A percentile compares a stretch with the other conserved stretches of the same genome.
Evolutionary conservation across 2,113 vertebrate species (phyloP).

Genomic region (Tachysurus vachellii): DNA sequence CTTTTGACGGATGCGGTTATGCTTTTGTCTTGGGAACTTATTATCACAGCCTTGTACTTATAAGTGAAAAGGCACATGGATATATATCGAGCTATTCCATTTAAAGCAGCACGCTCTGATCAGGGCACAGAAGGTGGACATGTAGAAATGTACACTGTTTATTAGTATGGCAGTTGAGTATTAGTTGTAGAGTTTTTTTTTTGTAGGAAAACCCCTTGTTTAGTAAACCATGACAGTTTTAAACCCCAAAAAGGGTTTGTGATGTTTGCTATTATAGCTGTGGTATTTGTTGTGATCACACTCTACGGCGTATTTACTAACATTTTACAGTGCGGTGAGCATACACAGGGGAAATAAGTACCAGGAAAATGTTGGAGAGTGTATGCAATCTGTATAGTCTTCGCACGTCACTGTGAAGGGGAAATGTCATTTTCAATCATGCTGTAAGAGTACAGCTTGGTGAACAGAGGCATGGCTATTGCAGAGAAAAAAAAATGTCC

Average conservation of each 20-base stretch:
- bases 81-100: neutral
- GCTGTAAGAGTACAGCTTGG: neutral
- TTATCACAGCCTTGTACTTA: neutral
- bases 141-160: neutral
- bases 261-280: neutral
- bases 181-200: neutral
- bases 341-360: neutral
- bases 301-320: neutral
- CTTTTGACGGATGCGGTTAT: neutral
- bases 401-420: neutral
- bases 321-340: neutral
- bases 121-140: neutral
- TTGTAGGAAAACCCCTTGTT: neutral
- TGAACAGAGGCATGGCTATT: constrained; percentile 16
- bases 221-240: neutral
- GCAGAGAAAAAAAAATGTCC: neutral
- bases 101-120: neutral
- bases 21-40: neutral
- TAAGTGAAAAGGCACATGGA: neutral
- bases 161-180: neutral
- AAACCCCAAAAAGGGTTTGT: neutral
- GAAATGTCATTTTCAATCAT: constrained; percentile 3
- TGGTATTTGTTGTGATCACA: neutral
- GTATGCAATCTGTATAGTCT: neutral
- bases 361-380: neutral